phyloP scores from a whole-genome alignment of 2,888 invertebrate species.

The Melipona bicolor region DNA sequence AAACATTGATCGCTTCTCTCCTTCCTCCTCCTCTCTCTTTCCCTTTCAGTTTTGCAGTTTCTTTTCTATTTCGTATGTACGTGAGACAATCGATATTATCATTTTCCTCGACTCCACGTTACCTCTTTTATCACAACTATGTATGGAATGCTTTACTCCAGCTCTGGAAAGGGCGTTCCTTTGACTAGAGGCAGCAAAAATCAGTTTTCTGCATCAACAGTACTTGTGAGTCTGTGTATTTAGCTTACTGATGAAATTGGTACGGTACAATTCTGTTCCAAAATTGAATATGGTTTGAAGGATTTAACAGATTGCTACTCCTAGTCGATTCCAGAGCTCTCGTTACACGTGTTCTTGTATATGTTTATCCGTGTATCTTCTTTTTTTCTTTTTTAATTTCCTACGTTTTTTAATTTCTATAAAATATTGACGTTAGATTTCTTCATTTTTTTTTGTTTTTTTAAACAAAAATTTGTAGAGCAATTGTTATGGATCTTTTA shows the following conservation, averaged over 20 bases:
- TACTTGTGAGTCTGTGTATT: too few species aligned
- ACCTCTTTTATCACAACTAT: constrained; percentile 47
- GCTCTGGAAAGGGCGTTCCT: constrained; percentile 20
- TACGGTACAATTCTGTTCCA: background rate
- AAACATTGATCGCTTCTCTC: constrained; percentile 70
- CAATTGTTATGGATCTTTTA: background rate
- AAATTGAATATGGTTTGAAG: background rate
- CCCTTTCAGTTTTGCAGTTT: background rate
- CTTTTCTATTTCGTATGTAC: constrained; percentile 21
- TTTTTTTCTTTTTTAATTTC: background rate
- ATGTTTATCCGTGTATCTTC: background rate
- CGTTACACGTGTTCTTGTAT: background rate
- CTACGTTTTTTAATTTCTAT: background rate
- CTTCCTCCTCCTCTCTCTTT: constrained; percentile 52
- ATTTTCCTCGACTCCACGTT: background rate
- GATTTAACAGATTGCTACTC: constrained; percentile 9
- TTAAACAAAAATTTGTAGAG: background rate
- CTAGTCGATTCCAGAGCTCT: background rate
- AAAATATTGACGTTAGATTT: constrained; percentile 12
- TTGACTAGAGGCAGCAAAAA: background rate
- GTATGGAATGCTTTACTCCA: constrained; percentile 21
- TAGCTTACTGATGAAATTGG: too few species aligned
- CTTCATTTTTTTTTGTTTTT: background rate
- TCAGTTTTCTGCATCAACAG: background rate
- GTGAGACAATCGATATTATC: constrained; percentile 48